Evolutionary conservation across 2,113 vertebrate species (phyloP), one percentile per base, ranked within the genome.

Genomic region (Micronycteris hirsuta): DNA sequence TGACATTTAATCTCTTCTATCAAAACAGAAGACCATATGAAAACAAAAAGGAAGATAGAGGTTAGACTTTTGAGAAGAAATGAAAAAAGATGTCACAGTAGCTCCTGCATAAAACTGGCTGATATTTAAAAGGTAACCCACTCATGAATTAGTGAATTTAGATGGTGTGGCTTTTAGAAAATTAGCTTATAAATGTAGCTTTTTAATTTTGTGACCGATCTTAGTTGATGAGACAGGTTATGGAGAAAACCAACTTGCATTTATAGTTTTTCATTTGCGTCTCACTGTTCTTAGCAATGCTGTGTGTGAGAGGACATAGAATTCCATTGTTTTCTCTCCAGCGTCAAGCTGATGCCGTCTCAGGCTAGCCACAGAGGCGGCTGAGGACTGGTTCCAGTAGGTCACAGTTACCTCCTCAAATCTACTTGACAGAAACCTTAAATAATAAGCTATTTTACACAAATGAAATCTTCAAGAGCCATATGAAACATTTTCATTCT

Each of bases 1-100:
- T 90, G 88, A 52, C 82, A 96, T 80, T 92, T 88, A 92, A 96
- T 96, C 49, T 95, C 93, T 96, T 52, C 54, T 87, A 61, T 93
- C 74, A 87, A 95, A 95, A 88, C 56, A 70, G 43, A 93, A 92
- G 74, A 47, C 52, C 24, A 41, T 41, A 71, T 88, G 54, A 86
- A 84, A 93, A 71, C 63, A 82, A 90, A 94, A 92, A 96, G n/a
- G 58, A 87, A 96, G 22, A 67, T 13, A 76, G 65, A 90, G 52
- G 24, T 85, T 77, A 31, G 85, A 77, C 38, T 92, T 95, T 90
- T 90, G 52, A 90, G 84, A 95, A 93, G 20, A 94, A 85, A 95
- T 86, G 52, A 91, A 61, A 81, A 85, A 86, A 45, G 47, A 86
- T 86, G 68, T 68, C 68, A 80, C 15, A 68, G 28, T 65, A 81